Base-by-base conservation (phyloP, 1,140 invertebrate species). In the Hylyphantes graminicola region DNA sequence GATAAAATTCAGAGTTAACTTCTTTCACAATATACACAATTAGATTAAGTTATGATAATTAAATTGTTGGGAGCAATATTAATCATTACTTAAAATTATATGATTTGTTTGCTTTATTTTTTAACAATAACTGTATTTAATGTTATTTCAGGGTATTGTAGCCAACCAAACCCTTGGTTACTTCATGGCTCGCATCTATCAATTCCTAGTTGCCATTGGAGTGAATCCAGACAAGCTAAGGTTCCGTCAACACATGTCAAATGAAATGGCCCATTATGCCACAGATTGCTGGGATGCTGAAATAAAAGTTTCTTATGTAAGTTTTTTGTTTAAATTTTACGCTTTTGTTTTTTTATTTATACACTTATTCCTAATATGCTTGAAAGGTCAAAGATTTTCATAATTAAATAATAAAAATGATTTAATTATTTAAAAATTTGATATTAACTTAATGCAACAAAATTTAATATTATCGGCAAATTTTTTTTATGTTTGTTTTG, bases 211-310 rank as follows among this genome's bases (percentile, higher is more conserved):
- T 11, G 94, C 94, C 87, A 93, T 97, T 86, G 98, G 98, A 72
- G 93, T 99, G 72, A 94, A 98, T 89, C 90, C 93, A 0, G 93
- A 93, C 19, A 94, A 94, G 88, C 89, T 99, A 51, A 92, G 98
- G 21, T 99, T 99, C 91, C 92, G 98, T 63, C 98, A 99, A 89
- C 98, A 99, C 88, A 96, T 99, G 95, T 92, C 93, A 77, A 99
- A 99, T 91, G 98, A 99, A 92, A 99, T 99, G 98, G 98, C 98
- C 87, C 98, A 99, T 91, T 99, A 99, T 91, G 98, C 98, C n/a
- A 95, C 96, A 90, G 98, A 99, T 89, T 99, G 98, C 88, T 99
- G 98, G 98, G 98, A 99, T 92, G 97, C 97, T 7, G 97, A 99
- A 90, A 95, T 94, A 88, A 92, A 98, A 7, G 98, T 97, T 15